Base-by-base conservation (phyloP, 2,113 vertebrate genomes). In the Anhinga anhinga region DNA sequence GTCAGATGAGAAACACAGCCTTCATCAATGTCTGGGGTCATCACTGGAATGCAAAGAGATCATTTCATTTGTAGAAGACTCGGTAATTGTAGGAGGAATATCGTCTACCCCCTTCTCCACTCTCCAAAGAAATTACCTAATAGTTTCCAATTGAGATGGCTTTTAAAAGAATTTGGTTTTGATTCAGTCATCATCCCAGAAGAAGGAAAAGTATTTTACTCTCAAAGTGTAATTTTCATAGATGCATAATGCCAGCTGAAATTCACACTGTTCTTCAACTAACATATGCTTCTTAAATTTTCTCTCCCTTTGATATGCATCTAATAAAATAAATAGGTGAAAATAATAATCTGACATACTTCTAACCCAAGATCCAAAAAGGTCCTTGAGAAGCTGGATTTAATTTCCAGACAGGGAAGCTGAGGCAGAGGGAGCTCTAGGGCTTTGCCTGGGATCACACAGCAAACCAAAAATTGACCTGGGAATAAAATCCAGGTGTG, bases 101-200 rank as follows among this genome's bases (percentile, higher is more conserved):
- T 85, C 34, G 7, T 74, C 94, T 91, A 34, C n/a, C 45, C 29
- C 30, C n/a, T 81, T 82, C 70, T 71, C n/a, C 87, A 21, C 53
- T 79, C 71, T 85, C 84, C 50, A 49, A 95, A 96, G 70, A 88
- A 85, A 94, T 91, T 87, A 95, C 63, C 71, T 95, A 95, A 96
- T 74, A 87, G 84, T 90, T 97, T 95, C 93, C 94, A 91, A 90
- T 19, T 56, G 90, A 88, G 62, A 40, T 55, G 82, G 45, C 73
- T 91, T 92, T 97, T 66, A 26, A 95, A 95, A 77, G n/a, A 80
- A 88, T 74, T 94, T 93, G 58, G 34, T 4, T 80, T 95, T 86
- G 86, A 82, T 88, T 94, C 45, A 80, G 29, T 62, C 49, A 62
- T 66, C 73, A 27, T 79, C 77, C 78, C 77, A 83, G 84, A 85